Evolutionary conservation across 2,888 invertebrate genomes (phyloP), one percentile per base, ranked within the genome.

Genomic region (Temnothorax unifasciatus): DNA sequence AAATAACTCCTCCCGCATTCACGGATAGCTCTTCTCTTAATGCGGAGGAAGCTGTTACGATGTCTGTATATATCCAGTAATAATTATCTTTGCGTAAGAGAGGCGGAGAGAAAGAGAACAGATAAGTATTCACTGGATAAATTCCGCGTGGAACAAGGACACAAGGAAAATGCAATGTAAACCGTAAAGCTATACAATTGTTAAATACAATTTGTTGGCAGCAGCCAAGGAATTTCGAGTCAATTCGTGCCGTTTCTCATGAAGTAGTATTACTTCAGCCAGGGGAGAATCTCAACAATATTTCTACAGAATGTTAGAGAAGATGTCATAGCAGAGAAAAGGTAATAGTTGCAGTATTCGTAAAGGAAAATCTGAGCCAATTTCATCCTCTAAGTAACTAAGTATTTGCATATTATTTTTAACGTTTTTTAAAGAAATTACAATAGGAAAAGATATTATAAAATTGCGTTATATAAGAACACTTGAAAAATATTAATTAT

Each of bases 141-240:
- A 25, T 76, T 54, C 6, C 18, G 18, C 4, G 13, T 38, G 47
- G 34, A 50, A 61, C 15, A 13, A 25, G n/a, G 3, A 71, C 21
- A 3, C 59, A 15, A 29, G 47, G 34, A 9, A 79, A 79, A 34
- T 25, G n/a, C 54, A 57, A 57, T 69, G 57, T 47, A 81, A 81
- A 81, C 38, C 21, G 25, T 61, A 57, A 77, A 69, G 25, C 54
- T 29, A 25, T 29, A 25, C 25, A 47, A 79, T 68, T 59, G 34
- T 59, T 64, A 38, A 38, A 79, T 38, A 38, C 44, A 57, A 79
- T 57, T 59, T 69, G 41, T 64, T 57, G 57, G 57, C 21, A 44
- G 44, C 29, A 34, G 77, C 69, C 68, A 69, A 68, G 29, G 57
- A 77, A 69, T 77, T 77, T 77, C 57, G 34, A 68, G 44, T 57